These are phyloP conservation scores for Liopterus haemorrhoidalis DNA, from an alignment of 2,888 invertebrate species.

Conservation along the genomic window DNA sequence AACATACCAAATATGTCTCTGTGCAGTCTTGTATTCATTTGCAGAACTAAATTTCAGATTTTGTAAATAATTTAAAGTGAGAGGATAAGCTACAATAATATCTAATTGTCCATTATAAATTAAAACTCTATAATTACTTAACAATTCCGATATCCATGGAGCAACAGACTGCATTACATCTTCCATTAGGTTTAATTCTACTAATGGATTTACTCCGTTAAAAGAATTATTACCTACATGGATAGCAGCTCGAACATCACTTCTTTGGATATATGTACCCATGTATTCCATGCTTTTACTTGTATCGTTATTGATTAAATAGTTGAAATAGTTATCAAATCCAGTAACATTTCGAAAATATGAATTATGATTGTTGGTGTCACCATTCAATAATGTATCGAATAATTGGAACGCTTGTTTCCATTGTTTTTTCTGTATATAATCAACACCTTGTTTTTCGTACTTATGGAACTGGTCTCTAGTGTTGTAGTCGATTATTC, in stretches of 20 bases:
- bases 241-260: conserved; percentile 62
- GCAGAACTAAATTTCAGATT: conserved; percentile 63
- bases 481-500: conserved; percentile 62
- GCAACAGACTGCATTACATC: conserved; percentile 82
- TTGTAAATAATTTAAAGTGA: conserved; percentile 73
- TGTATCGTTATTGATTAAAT: conserved; percentile 55
- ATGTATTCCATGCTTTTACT: conserved; percentile 50
- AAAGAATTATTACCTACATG: conserved; percentile 80
- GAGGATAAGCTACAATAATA: conserved; percentile 82
- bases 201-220: conserved; percentile 53
- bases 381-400: conserved; percentile 65
- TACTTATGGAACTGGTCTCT: conserved; percentile 54
- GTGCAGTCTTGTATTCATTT: conserved; percentile 59
- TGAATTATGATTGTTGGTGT: conserved; percentile 54
- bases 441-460: conserved; percentile 53
- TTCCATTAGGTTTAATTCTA: conserved; percentile 62
- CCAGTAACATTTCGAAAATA: conserved; percentile 70
- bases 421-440: conserved; percentile 61
- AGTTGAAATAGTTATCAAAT: conserved; percentile 71
- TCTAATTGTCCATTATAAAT: conserved; percentile 89
- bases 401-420: conserved; percentile 65
- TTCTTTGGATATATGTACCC: conserved; percentile 57
- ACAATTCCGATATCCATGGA: conserved; percentile 61
- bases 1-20: conserved; percentile 64
- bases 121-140: conserved; percentile 64